Evolutionary conservation across 2,888 invertebrate genomes (phyloP).

Genomic region (Myopa tessellatipennis): DNA sequence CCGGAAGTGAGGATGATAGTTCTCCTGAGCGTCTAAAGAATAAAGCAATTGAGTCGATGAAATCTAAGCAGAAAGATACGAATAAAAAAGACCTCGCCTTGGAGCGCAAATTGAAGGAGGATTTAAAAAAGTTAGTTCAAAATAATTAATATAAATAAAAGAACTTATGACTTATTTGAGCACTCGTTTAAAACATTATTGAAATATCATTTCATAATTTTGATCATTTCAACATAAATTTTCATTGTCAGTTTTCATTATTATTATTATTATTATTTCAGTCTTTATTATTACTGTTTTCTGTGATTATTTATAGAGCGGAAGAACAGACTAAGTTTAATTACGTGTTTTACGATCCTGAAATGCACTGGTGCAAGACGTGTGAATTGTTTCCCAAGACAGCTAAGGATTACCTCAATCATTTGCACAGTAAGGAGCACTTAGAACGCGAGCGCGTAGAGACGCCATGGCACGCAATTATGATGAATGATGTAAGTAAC

Average conservation of each 20-base stretch:
- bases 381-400: conserved; percentile 89
- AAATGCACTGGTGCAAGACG: conserved; percentile 89
- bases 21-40: conserved; percentile 67
- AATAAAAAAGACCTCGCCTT: conserved; percentile 7
- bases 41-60: conserved; percentile 66
- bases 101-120: conserved; percentile 30
- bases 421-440: conserved; percentile 84
- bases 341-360: conserved; percentile 88
- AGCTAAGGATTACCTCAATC: conserved; percentile 86
- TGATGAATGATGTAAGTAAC: conserved; percentile 59
- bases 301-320: conserved; percentile 40
- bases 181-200: too few species aligned
- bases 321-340: conserved; percentile 70
- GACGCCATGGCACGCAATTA: conserved; percentile 65
- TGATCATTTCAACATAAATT: too few species aligned
- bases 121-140: conserved; percentile 23
- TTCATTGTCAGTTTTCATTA: too few species aligned
- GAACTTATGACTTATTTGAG: too few species aligned
- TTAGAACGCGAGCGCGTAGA: conserved; percentile 68
- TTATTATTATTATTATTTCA: background rate
- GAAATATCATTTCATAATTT: too few species aligned
- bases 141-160: background rate
- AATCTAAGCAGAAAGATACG: conserved; percentile 53
- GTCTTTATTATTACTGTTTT: background rate
- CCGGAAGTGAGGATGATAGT: conserved; percentile 59